phyloP scores from a whole-genome alignment of 2,888 invertebrate genomes.

The Anarsia innoxiella region DNA sequence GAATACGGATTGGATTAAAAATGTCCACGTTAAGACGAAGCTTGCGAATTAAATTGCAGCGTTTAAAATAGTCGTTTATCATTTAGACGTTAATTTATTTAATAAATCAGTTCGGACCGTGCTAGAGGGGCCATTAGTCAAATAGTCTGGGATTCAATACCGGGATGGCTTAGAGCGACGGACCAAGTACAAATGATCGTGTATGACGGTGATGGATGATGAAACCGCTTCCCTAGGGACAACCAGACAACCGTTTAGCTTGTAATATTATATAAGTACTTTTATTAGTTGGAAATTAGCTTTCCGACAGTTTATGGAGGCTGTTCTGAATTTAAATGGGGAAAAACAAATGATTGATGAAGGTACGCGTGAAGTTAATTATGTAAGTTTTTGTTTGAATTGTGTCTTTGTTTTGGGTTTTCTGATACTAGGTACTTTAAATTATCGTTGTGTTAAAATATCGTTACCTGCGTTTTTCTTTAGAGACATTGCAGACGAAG shows the following conservation, averaged over 20 bases:
- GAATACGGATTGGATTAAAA: constrained; percentile 31
- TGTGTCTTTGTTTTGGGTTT: too few relatives aligned
- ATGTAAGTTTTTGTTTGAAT: neutral
- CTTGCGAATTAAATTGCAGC: constrained; percentile 28
- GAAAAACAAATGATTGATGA: constrained; percentile 10
- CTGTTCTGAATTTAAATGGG: constrained; percentile 4
- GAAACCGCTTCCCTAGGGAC: constrained; percentile 27
- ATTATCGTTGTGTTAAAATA: too few relatives aligned
- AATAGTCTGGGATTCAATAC: constrained; percentile 33
- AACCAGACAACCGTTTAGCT: constrained; percentile 34
- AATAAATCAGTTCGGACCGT: constrained; percentile 61
- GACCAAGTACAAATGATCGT: constrained; percentile 47
- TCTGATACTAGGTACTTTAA: too few relatives aligned
- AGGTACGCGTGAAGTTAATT: constrained; percentile 1
- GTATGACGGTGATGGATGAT: constrained; percentile 62
- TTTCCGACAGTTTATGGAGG: constrained; percentile 4
- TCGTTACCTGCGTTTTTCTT: too few relatives aligned
- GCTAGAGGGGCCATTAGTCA: constrained; percentile 54
- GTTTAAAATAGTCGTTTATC: constrained; percentile 53
- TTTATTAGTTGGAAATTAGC: constrained; percentile 4
- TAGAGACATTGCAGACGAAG: too few relatives aligned
- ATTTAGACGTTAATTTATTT: constrained; percentile 59
- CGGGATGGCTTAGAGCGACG: constrained; percentile 38
- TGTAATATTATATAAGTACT: constrained; percentile 10
- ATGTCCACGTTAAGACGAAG: constrained; percentile 25